Conservation (phyloP, 1,140 invertebrate species). For the Bemisia tabaci region DNA sequence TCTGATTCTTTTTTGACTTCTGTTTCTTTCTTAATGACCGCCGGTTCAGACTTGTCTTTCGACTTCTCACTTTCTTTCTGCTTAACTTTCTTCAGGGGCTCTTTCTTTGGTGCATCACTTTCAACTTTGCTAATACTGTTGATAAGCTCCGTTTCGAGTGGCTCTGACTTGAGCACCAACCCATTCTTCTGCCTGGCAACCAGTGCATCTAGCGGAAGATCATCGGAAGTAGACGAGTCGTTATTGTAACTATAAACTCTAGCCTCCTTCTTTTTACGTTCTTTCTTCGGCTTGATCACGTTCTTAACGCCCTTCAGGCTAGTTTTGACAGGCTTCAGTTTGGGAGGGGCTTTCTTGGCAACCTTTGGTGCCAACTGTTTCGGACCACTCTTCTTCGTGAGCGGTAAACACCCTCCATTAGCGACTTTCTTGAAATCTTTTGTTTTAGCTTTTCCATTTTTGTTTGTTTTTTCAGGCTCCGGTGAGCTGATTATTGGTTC, state of each 20-base stretch:
- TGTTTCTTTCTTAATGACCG: slow-evolving; percentile 7
- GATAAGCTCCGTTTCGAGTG: neutral
- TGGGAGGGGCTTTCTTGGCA: neutral
- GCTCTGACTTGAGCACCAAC: neutral
- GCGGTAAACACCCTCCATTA: neutral
- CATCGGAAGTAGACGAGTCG: neutral
- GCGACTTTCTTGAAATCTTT: neutral
- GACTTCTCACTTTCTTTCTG: slow-evolving; percentile 5
- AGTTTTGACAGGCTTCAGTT: neutral
- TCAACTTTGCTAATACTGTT: neutral
- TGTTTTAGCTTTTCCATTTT: neutral
- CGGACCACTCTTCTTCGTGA: too few species aligned
- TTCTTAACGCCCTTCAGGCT: neutral
- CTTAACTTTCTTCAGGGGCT: neutral
- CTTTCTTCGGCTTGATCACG: neutral
- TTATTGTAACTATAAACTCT: neutral
- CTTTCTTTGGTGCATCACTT: neutral
- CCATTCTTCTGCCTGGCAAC: neutral
- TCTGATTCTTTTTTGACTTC: slow-evolving; percentile 2
- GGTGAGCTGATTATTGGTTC: too few species aligned
- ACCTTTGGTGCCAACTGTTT: neutral
- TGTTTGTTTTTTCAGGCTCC: neutral
- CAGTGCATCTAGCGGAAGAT: neutral
- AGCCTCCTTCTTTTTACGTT: neutral
- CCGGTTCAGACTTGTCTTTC: slow-evolving; percentile 10